A percentile compares a stretch with the other conserved stretches of the same genome.
Evolutionary conservation across 2,797 vertebrate genomes (phyloP).

Genomic region (Crocidura indochinensis): DNA sequence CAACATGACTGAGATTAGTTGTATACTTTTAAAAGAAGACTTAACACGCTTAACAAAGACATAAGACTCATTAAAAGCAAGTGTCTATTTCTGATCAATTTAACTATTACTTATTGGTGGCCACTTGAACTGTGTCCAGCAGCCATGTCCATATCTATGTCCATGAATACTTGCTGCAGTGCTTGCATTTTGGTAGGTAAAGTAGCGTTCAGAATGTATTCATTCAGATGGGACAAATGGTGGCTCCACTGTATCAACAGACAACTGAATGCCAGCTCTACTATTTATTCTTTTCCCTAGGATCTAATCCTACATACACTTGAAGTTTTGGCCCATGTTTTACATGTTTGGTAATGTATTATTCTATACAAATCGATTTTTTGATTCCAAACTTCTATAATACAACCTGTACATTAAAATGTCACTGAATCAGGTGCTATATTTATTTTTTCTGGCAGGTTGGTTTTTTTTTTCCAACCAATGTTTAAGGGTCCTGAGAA

Average conservation of each 20-base stretch:
- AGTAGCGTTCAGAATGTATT: conserved; percentile 38
- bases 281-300: not conserved
- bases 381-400: conserved; percentile 31
- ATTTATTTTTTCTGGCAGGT: not conserved
- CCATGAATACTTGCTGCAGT: not conserved
- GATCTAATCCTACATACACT: not conserved
- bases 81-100: conserved; percentile 43
- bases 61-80: conserved; percentile 31
- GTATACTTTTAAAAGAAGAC: conserved; percentile 13
- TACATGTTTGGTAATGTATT: conserved; percentile 50
- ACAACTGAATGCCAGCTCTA: not conserved
- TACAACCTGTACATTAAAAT: not conserved
- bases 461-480: too few species aligned
- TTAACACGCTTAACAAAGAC: conserved; percentile 45
- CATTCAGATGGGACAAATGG: not conserved
- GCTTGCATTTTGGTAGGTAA: conserved; percentile 20
- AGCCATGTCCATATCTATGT: conserved; percentile 31
- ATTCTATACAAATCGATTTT: conserved; percentile 11
- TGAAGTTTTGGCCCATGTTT: conserved; percentile 1
- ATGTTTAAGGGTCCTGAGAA: too few species aligned
- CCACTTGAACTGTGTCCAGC: not conserved
- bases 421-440: not conserved
- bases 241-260: not conserved
- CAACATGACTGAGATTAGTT: not conserved
- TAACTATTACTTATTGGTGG: conserved; percentile 51